Percentiles rank a stretch among this genome's conserved stretches.
Evolutionary conservation across 2,888 invertebrate species (phyloP).

Genomic region (Andrena praecox): DNA sequence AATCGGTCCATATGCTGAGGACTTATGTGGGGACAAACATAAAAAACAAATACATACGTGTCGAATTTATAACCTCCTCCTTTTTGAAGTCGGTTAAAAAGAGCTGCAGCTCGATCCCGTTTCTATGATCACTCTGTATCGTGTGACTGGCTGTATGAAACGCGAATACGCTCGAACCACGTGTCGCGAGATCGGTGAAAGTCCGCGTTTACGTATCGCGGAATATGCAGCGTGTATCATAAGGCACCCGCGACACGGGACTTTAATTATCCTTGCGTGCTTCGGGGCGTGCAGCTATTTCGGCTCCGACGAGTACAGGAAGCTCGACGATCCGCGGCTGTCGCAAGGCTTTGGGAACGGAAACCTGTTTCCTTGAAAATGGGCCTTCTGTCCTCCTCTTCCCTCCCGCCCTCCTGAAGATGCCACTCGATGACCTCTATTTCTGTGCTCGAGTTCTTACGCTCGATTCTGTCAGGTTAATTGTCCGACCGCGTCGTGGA

Average conservation of each 20-base stretch:
- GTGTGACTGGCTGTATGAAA: not conserved
- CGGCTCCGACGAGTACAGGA: conserved; percentile 26
- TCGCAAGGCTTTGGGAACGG: conserved; percentile 59
- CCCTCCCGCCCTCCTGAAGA: conserved; percentile 7
- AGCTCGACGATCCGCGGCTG: conserved; percentile 47
- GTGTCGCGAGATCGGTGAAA: conserved; percentile 68
- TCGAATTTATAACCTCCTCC: too few relatives aligned
- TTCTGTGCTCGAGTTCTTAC: conserved; percentile 25
- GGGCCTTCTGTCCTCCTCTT: conserved; percentile 2
- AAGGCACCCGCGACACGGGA: conserved; percentile 44
- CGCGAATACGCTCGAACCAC: conserved; percentile 51
- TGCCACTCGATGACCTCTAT: conserved; percentile 48
- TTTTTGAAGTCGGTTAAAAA: not conserved
- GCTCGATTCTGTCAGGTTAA: not conserved
- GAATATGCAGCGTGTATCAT: conserved; percentile 46
- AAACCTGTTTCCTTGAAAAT: conserved; percentile 66
- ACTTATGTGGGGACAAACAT: too few relatives aligned
- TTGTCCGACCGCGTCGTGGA: not conserved
- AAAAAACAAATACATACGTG: too few relatives aligned
- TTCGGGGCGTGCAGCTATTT: conserved; percentile 36
- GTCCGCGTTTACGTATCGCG: conserved; percentile 59
- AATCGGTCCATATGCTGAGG: too few relatives aligned
- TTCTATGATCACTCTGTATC: not conserved
- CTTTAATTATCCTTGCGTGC: conserved; percentile 68
- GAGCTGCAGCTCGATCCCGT: not conserved